Percentiles rank a stretch among this genome's conserved stretches.
These are phyloP conservation scores for Pontoporia blainvillei DNA, from an alignment of 2,113 vertebrate genomes.

Conservation along the genomic window DNA sequence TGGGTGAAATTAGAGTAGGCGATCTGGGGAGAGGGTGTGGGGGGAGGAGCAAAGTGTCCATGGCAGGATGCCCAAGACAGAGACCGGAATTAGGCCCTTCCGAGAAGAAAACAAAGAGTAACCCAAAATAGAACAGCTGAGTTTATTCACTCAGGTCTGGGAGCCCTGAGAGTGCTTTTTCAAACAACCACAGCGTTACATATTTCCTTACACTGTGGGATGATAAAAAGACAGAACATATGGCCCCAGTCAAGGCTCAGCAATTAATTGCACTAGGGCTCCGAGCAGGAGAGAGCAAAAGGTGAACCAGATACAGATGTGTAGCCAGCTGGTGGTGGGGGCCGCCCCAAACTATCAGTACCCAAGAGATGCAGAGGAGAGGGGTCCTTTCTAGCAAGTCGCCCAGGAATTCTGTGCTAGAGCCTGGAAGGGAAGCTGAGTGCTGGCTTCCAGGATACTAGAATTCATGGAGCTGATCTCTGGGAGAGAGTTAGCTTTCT, in stretches of 20 bases:
- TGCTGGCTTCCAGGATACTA: not conserved
- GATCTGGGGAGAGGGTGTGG: not conserved
- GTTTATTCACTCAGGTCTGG: not conserved
- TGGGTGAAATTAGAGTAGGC: not conserved
- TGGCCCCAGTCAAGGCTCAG: not conserved
- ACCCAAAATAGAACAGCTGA: slow-evolving; percentile 57
- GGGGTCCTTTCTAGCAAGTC: not conserved
- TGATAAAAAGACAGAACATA: not conserved
- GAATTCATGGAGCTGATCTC: not conserved
- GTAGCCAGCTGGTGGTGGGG: not conserved
- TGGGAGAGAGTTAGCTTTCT: not conserved
- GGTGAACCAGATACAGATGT: not conserved
- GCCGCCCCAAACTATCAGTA: not conserved
- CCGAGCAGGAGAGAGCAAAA: not conserved
- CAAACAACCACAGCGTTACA: slow-evolving; percentile 11
- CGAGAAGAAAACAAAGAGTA: slow-evolving; percentile 57
- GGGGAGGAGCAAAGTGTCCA: not conserved
- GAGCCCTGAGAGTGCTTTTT: not conserved
- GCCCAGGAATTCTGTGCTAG: not conserved
- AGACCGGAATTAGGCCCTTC: slow-evolving; percentile 57
- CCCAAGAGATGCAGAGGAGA: not conserved
- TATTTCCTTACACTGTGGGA: not conserved
- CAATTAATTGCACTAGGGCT: not conserved
- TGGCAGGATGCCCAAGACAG: slow-evolving; percentile 9
- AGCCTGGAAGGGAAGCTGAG: not conserved